Evolutionary conservation across 2,888 invertebrate species (phyloP).

Genomic region (Pachliopta kotzebuea): DNA sequence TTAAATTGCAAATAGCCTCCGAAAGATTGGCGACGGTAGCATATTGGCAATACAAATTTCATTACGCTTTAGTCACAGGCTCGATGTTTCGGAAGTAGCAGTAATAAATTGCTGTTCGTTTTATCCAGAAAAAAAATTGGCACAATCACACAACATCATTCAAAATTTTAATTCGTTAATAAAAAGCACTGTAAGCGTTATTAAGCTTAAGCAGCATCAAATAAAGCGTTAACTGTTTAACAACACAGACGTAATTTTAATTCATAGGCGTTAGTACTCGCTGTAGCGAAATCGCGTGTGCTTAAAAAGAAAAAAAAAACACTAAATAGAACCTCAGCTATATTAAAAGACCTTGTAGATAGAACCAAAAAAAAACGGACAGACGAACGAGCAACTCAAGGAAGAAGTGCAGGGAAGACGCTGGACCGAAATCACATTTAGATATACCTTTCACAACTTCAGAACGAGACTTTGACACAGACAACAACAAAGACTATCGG

Average conservation of each 20-base stretch:
- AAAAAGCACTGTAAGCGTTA: slow-evolving; percentile 18
- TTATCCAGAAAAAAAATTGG: slow-evolving; percentile 33
- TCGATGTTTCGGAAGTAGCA: slow-evolving; percentile 37
- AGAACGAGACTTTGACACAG: slow-evolving; percentile 26
- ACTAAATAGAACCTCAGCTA: slow-evolving; percentile 43
- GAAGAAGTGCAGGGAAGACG: slow-evolving; percentile 42
- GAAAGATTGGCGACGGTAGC: slow-evolving; percentile 24
- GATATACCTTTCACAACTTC: slow-evolving; percentile 55
- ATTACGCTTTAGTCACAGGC: slow-evolving; percentile 49
- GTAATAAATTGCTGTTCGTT: slow-evolving; percentile 49
- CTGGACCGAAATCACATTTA: slow-evolving; percentile 57
- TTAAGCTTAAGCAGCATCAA: slow-evolving; percentile 15
- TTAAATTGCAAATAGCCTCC: slow-evolving; percentile 46
- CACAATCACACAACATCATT: slow-evolving; percentile 52
- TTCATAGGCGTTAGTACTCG: slow-evolving; percentile 22
- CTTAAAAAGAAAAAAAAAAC: slow-evolving; percentile 17
- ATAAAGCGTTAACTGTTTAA: slow-evolving; percentile 18
- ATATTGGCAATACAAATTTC: slow-evolving; percentile 33
- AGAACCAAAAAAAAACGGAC: slow-evolving; percentile 49
- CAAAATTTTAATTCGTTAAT: slow-evolving; percentile 14
- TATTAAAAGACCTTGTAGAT: slow-evolving; percentile 43
- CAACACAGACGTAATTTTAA: slow-evolving; percentile 9
- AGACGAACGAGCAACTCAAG: slow-evolving; percentile 36
- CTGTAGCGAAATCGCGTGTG: slow-evolving; percentile 14
- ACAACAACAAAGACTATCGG: slow-evolving; percentile 9